Conservation (phyloP, 2,113 vertebrate genomes). For the Ptyas mucosa region DNA sequence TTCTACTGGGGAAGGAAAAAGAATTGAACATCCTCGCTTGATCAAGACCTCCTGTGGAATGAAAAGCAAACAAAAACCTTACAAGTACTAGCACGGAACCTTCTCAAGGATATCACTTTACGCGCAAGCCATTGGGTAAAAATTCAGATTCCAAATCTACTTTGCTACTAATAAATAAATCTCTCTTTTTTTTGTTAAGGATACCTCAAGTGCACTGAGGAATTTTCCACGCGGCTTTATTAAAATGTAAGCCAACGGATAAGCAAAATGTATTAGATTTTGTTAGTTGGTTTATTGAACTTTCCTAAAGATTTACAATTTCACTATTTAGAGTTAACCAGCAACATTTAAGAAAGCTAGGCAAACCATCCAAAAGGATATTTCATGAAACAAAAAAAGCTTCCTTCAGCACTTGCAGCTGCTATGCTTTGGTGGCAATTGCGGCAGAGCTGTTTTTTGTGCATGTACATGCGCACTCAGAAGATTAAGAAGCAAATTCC, state of each 20-base stretch:
- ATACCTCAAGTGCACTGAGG: not conserved
- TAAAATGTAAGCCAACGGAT: not conserved
- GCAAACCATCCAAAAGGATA: not conserved
- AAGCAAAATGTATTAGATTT: not conserved
- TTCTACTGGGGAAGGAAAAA: constrained; percentile 69
- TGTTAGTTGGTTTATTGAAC: not conserved
- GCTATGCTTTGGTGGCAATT: not conserved
- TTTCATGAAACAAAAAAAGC: not conserved
- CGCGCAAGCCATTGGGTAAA: not conserved
- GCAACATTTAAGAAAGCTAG: not conserved
- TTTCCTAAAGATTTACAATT: not conserved
- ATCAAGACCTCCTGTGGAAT: not conserved
- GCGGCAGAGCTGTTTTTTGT: not conserved
- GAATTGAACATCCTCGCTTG: constrained; percentile 21
- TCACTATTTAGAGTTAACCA: not conserved
- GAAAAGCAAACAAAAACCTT: not conserved
- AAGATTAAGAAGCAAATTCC: not conserved
- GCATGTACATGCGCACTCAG: not conserved
- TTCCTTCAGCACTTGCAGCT: not conserved
- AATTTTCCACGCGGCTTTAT: not conserved
- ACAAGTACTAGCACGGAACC: not conserved
- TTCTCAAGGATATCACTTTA: not conserved
- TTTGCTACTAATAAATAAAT: not conserved
- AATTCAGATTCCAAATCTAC: not conserved
- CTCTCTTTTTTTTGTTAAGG: not conserved